Evolutionary conservation across 1,140 invertebrate species (phyloP).

Genomic region (Archivesica marissinica): DNA sequence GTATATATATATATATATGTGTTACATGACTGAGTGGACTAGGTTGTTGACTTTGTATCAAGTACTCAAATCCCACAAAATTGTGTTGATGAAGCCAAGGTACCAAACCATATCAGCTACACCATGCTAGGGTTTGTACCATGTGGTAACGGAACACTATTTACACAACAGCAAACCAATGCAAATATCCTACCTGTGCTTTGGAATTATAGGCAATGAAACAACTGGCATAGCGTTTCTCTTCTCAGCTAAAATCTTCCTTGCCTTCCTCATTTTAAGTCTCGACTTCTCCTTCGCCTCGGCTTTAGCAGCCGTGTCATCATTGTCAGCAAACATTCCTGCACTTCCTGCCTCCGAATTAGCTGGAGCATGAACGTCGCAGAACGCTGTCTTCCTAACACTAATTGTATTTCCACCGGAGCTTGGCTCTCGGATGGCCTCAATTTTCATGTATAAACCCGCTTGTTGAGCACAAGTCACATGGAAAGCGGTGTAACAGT

Average conservation of each 20-base stretch:
- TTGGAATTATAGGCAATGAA: slow-evolving; percentile 96
- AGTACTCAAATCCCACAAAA: no score
- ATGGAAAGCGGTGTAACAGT: slow-evolving; percentile 99
- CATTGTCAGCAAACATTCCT: slow-evolving; percentile 78
- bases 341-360: slow-evolving; percentile 77
- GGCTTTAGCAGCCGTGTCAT: slow-evolving; percentile 81
- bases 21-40: no score
- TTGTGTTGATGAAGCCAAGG: neutral
- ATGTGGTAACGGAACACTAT: no score
- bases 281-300: slow-evolving; percentile 86
- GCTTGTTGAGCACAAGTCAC: slow-evolving; percentile 99
- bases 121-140: no score
- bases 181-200: slow-evolving; percentile 87
- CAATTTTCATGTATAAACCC: slow-evolving; percentile 97
- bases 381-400: slow-evolving; percentile 98
- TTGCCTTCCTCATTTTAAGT: slow-evolving; percentile 91
- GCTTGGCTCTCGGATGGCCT: slow-evolving; percentile 85
- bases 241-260: slow-evolving; percentile 92
- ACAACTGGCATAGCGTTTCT: slow-evolving; percentile 95
- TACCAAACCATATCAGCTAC: neutral
- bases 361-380: slow-evolving; percentile 95
- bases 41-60: no score
- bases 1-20: no score
- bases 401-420: slow-evolving; percentile 84
- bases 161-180: neutral